A percentile compares a stretch with the other conserved stretches of the same genome.
These are phyloP conservation scores for Cephus cinctus DNA, from an alignment of 1,140 invertebrate genomes.

Conservation along the genomic window DNA sequence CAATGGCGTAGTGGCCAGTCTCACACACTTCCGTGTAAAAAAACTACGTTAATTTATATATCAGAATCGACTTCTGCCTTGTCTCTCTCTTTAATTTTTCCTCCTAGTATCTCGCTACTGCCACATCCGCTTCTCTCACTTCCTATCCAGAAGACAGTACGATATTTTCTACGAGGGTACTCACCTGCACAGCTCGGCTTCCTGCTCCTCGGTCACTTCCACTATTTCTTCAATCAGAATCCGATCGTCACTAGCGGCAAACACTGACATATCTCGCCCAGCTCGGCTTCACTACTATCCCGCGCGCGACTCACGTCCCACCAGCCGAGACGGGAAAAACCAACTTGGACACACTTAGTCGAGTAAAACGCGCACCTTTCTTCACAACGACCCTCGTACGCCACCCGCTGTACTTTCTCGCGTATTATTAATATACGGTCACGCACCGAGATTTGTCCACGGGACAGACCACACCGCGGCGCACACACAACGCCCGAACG, in stretches of 20 bases:
- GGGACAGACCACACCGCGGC: conserved; percentile 34
- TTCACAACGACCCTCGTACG: too few species aligned
- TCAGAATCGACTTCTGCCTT: too few species aligned
- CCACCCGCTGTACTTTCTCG: too few species aligned
- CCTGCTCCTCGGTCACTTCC: conserved; percentile 48
- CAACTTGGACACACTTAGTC: too few species aligned
- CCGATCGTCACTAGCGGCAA: conserved; percentile 43
- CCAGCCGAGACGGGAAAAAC: too few species aligned
- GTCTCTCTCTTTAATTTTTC: too few species aligned
- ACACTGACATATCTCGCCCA: conserved; percentile 53
- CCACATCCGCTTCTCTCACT: too few species aligned
- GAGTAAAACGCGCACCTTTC: background rate
- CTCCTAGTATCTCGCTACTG: too few species aligned
- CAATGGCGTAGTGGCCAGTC: too few species aligned
- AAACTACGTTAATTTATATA: too few species aligned
- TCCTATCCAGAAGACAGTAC: background rate
- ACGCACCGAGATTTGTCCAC: conserved; percentile 22
- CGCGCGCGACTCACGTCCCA: conserved; percentile 18
- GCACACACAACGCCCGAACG: conserved; percentile 16
- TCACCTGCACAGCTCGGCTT: conserved; percentile 50
- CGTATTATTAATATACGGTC: too few species aligned
- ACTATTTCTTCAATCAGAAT: conserved; percentile 55
- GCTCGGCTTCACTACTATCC: conserved; percentile 7
- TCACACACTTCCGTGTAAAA: too few species aligned
- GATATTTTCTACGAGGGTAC: conserved; percentile 15